Percentiles rank a stretch among this genome's conserved stretches.
Evolutionary conservation across 2,797 vertebrate species (phyloP).

Genomic region (Cygnus olor): DNA sequence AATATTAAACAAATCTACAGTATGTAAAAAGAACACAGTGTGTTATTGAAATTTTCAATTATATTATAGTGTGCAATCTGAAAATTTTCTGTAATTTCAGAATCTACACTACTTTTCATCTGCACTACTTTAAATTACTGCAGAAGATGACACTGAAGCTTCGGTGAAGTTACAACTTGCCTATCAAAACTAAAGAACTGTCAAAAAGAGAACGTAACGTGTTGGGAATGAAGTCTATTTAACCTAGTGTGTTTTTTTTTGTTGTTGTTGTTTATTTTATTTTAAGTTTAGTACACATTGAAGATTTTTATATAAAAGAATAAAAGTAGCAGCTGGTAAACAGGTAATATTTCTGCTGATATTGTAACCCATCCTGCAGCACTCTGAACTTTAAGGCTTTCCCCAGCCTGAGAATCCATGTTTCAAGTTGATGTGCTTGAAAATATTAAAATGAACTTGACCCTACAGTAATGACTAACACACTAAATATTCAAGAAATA

Average conservation of each 20-base stretch:
- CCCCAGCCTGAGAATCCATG: background rate
- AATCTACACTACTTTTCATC: background rate
- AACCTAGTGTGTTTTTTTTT: background rate
- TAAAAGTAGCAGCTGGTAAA: background rate
- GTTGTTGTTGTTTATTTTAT: background rate
- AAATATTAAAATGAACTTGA: background rate
- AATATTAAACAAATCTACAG: background rate
- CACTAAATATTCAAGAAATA: background rate
- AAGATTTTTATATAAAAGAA: background rate
- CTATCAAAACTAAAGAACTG: background rate
- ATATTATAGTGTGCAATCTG: background rate
- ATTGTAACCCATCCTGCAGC: background rate
- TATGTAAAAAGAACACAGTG: background rate
- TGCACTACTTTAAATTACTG: background rate
- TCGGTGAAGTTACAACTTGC: background rate
- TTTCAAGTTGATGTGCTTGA: background rate
- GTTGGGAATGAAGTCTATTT: fast-evolving
- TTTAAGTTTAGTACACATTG: background rate
- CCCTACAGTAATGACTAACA: background rate
- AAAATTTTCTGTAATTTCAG: background rate
- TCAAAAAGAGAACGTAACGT: background rate
- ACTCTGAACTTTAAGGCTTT: background rate
- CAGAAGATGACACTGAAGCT: background rate
- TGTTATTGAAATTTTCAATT: background rate
- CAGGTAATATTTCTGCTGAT: background rate